phyloP scores from a whole-genome alignment of 2,797 vertebrate species.

The Microchirus variegatus region DNA sequence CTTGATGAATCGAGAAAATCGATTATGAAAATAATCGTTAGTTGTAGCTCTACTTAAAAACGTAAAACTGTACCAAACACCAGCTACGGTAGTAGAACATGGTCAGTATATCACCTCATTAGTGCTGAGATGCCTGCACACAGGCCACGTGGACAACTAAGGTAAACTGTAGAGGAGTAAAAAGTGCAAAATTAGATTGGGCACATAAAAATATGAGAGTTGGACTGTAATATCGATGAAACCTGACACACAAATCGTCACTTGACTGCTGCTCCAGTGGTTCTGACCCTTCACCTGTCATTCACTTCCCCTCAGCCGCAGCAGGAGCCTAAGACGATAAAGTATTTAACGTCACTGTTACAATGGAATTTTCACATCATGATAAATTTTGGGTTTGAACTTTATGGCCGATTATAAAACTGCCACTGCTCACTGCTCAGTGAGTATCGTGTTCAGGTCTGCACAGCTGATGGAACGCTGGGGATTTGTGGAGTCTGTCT shows the following conservation, averaged over 20 bases:
- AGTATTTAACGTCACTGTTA: too few relatives aligned
- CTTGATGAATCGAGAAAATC: too few relatives aligned
- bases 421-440: slow-evolving; percentile 13
- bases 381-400: background rate
- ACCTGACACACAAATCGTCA: background rate
- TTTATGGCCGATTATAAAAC: slow-evolving; percentile 7
- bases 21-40: too few relatives aligned
- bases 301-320: background rate
- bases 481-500: background rate
- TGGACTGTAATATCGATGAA: background rate
- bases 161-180: too few relatives aligned
- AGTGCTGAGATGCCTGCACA: too few relatives aligned
- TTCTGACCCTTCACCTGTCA: background rate
- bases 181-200: too few relatives aligned
- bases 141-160: too few relatives aligned
- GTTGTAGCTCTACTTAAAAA: too few relatives aligned
- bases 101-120: too few relatives aligned
- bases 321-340: background rate
- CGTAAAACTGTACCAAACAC: too few relatives aligned
- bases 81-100: too few relatives aligned
- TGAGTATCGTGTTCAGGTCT: background rate
- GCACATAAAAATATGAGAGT: background rate
- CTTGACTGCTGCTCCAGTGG: background rate
- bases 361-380: background rate
- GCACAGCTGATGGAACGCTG: background rate